Evolutionary conservation across 2,797 vertebrate genomes (phyloP), one percentile per base, ranked within the genome.

Genomic region (Alfaro cultratus): DNA sequence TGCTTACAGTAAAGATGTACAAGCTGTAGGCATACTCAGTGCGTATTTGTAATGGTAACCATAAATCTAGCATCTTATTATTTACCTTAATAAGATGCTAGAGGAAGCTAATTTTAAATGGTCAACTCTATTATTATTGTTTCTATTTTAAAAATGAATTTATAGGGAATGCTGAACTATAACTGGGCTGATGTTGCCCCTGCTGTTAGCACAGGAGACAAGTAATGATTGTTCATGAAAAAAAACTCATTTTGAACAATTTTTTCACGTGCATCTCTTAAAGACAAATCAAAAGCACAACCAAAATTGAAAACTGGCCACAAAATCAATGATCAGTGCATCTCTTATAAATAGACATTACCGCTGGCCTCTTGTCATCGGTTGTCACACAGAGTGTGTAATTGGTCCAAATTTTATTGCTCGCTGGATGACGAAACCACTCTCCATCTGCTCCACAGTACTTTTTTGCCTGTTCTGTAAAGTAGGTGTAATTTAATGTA

Each of bases 371-470:
- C 77, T 97, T 97, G 73, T 96, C 97, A 2, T 96, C 97, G 87
- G 43, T 26, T 13, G 43, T 23, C 31, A 46, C 21, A 43, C 99
- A 99, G 82, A 97, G 93, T 5, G 97, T 98, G 64, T 99, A 99
- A 95, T 99, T 98, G 89, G 99, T 98, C 98, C 98, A 99, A 0
- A 97, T 98, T 75, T 96, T 94, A 87, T 99, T 99, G 87, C 95
- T 98, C 81, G 97, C 97, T 1, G 98, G 98, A 87, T 99, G 98
- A 26, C 96, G 96, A 88, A 98, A 99, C 99, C 98, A 99, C 82
- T 96, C 96, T 29, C 98, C 99, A 0, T 95, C 95, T 80, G 97
- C 97, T 83, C 97, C 97, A 77, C 99, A 99, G 73, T 96, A 97
- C 90, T 99, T 99, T 23, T 96, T 97, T 74, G 96, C 98, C 83